These are phyloP conservation scores for Poeciliopsis retropinna DNA, from an alignment of 2,113 vertebrate genomes.

Conservation along the genomic window DNA sequence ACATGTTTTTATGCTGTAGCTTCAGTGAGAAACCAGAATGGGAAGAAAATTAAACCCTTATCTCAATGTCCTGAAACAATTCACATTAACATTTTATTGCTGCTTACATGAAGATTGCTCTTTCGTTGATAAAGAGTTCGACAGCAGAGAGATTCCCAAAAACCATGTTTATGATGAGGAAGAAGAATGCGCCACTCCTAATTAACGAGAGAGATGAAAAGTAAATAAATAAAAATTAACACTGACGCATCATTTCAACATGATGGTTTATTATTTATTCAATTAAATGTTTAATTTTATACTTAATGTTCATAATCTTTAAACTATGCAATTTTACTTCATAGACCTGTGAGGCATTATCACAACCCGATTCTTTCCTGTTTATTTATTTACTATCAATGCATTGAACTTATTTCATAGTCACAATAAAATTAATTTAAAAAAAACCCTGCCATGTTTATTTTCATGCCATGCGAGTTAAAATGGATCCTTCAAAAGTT, in stretches of 20 bases:
- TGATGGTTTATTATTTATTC: neutral
- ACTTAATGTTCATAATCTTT: neutral
- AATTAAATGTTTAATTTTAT: neutral
- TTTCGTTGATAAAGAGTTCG: conserved; percentile 84
- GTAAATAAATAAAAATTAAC: too few relatives aligned
- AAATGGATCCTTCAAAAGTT: neutral
- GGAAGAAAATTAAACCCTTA: neutral
- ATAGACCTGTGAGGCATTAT: neutral
- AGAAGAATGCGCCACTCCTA: conserved; percentile 83
- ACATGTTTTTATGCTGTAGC: too few relatives aligned
- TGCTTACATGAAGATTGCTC: conserved; percentile 82
- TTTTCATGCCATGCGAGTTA: neutral
- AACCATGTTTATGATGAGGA: conserved; percentile 85
- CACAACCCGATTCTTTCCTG: too few relatives aligned
- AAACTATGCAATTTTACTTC: neutral
- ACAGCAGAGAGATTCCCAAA: conserved; percentile 85
- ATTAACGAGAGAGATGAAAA: conserved; percentile 5
- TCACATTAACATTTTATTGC: neutral
- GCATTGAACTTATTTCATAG: too few relatives aligned
- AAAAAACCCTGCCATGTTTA: neutral
- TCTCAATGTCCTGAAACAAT: neutral
- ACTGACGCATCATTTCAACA: neutral
- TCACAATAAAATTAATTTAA: too few relatives aligned
- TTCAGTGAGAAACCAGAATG: neutral
- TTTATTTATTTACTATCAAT: too few relatives aligned